Percentiles rank a stretch among this genome's conserved stretches.
Evolutionary conservation across 2,797 vertebrate species (phyloP).

Genomic region (Spinus pinus): DNA sequence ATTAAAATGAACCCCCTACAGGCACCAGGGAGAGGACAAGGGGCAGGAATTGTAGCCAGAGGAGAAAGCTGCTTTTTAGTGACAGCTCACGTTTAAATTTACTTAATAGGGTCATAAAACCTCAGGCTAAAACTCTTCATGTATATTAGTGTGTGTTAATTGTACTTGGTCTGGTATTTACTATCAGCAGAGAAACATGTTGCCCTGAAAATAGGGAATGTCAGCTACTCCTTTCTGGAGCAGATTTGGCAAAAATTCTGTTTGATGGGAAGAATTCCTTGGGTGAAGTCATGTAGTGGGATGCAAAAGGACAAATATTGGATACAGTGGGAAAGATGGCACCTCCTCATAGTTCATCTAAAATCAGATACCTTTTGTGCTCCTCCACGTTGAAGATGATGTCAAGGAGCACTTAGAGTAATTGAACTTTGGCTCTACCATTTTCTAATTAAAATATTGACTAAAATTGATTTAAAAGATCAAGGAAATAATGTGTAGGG

Average conservation of each 20-base stretch:
- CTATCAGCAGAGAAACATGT: not conserved
- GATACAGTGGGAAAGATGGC: not conserved
- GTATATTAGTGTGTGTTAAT: not conserved
- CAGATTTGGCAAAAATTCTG: not conserved
- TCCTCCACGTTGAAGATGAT: not conserved
- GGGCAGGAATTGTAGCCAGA: not conserved
- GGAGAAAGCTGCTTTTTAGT: not conserved
- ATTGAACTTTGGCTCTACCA: not conserved
- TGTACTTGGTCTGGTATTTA: not conserved
- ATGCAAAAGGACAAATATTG: not conserved
- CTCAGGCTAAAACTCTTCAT: not conserved
- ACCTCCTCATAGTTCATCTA: not conserved
- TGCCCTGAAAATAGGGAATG: not conserved
- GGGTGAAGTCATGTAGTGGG: not conserved
- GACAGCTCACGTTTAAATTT: not conserved
- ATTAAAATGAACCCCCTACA: not conserved
- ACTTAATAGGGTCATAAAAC: not conserved
- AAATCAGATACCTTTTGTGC: not conserved
- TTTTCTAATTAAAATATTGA: not conserved
- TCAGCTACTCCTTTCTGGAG: not conserved
- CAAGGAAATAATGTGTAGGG: not conserved
- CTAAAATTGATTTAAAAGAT: not conserved
- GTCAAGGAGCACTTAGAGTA: not conserved
- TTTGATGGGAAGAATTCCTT: not conserved
- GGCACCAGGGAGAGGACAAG: not conserved